These are phyloP conservation scores for Gambusia yucatana DNA, from an alignment of 2,797 vertebrate genomes.

Conservation along the genomic window DNA sequence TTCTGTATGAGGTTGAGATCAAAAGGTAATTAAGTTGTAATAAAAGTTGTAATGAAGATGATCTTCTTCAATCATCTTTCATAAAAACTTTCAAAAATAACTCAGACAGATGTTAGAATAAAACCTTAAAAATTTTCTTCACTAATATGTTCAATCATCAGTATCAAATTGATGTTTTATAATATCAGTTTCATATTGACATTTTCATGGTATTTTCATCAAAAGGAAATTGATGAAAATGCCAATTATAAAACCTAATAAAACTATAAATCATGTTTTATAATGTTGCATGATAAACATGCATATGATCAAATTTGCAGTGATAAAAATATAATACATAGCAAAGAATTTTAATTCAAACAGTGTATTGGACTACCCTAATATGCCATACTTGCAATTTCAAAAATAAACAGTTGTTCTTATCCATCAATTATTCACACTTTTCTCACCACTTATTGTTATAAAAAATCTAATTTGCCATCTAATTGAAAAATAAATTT, in stretches of 20 bases:
- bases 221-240: no score
- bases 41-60: not conserved
- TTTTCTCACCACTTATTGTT: conserved; percentile 39
- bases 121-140: not conserved
- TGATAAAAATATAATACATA: not conserved
- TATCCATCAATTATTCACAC: conserved; percentile 25
- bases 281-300: not conserved
- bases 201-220: no score
- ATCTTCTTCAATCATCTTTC: not conserved
- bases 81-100: not conserved
- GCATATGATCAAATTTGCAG: not conserved
- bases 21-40: not conserved
- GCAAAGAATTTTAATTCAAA: not conserved
- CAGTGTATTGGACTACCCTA: not conserved
- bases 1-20: not conserved
- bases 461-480: not conserved
- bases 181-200: no score
- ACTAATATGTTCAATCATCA: not conserved
- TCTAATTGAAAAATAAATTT: not conserved
- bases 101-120: not conserved
- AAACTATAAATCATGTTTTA: not conserved
- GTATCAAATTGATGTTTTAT: no score
- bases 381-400: not conserved
- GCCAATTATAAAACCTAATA: no score
- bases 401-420: conserved; percentile 21